A percentile compares a stretch with the other conserved stretches of the same genome.
Evolutionary conservation across 2,888 invertebrate species (phyloP).

Genomic region (Odontomyia ornata): DNA sequence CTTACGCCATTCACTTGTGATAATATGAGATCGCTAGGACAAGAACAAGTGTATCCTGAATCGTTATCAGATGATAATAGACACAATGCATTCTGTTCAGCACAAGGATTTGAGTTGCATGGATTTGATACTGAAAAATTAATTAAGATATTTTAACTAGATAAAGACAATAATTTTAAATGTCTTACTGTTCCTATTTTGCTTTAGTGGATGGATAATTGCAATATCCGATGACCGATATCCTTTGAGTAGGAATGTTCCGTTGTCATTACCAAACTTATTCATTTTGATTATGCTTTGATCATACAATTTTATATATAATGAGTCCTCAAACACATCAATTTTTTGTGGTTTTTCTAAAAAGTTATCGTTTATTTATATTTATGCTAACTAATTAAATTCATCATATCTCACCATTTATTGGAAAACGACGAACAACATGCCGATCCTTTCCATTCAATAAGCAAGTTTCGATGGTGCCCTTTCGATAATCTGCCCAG

Average conservation of each 20-base stretch:
- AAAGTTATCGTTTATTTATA: neutral
- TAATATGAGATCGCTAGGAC: conserved; percentile 67
- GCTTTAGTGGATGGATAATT: conserved; percentile 74
- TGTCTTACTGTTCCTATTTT: conserved; percentile 65
- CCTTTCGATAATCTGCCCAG: conserved; percentile 84
- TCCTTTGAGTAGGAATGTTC: conserved; percentile 68
- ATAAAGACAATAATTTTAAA: neutral
- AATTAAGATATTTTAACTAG: conserved; percentile 7
- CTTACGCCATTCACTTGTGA: conserved; percentile 52
- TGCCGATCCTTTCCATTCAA: conserved; percentile 75
- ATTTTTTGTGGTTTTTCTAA: conserved; percentile 73
- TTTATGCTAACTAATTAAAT: neutral
- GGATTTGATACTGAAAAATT: conserved; percentile 66
- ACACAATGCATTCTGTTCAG: conserved; percentile 70
- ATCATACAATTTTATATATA: conserved; percentile 74
- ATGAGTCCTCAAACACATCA: conserved; percentile 77
- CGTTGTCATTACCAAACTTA: conserved; percentile 72
- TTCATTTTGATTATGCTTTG: conserved; percentile 72
- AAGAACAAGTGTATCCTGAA: conserved; percentile 66
- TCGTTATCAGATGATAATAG: conserved; percentile 65
- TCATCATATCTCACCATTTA: conserved; percentile 63
- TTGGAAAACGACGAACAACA: conserved; percentile 68
- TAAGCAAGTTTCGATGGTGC: conserved; percentile 74
- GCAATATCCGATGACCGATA: conserved; percentile 72
- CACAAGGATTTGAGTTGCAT: conserved; percentile 70